A percentile compares a stretch with the other conserved stretches of the same genome.
phyloP scores from a whole-genome alignment of 2,888 invertebrate genomes.

The Eupeodes latifasciatus region DNA sequence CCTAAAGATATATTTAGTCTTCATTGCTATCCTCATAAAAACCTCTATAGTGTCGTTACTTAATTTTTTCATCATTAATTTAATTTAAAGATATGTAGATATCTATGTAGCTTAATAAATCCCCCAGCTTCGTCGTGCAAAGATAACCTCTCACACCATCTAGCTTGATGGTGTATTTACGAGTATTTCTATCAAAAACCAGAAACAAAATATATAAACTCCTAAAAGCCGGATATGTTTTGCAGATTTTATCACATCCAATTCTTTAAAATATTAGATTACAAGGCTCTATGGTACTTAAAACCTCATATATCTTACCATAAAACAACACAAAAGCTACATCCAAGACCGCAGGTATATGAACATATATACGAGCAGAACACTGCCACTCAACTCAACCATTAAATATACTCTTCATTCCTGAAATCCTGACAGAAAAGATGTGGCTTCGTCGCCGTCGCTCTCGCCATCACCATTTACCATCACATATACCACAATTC shows the following conservation, averaged over 20 bases:
- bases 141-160: too few species aligned
- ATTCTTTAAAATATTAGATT: slow-evolving; percentile 51
- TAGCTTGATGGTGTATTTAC: not conserved
- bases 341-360: slow-evolving; percentile 21
- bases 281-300: slow-evolving; percentile 49
- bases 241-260: slow-evolving; percentile 40
- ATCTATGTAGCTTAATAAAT: not conserved
- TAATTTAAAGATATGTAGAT: not conserved
- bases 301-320: slow-evolving; percentile 49
- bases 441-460: not conserved
- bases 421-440: not conserved
- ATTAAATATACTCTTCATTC: slow-evolving; percentile 25
- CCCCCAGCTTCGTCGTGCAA: not conserved
- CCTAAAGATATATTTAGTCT: too few species aligned
- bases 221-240: slow-evolving; percentile 19
- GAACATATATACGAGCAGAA: too few species aligned
- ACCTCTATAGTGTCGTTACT: not conserved
- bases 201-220: not conserved
- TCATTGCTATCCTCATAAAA: not conserved
- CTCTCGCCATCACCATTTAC: not conserved
- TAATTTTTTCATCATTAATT: not conserved
- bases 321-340: slow-evolving; percentile 53
- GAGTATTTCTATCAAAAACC: not conserved
- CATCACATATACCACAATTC: not conserved
- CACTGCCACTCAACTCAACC: slow-evolving; percentile 11